phyloP scores from a whole-genome alignment of 2,113 vertebrate genomes.

The Vulpes ferrilata region DNA sequence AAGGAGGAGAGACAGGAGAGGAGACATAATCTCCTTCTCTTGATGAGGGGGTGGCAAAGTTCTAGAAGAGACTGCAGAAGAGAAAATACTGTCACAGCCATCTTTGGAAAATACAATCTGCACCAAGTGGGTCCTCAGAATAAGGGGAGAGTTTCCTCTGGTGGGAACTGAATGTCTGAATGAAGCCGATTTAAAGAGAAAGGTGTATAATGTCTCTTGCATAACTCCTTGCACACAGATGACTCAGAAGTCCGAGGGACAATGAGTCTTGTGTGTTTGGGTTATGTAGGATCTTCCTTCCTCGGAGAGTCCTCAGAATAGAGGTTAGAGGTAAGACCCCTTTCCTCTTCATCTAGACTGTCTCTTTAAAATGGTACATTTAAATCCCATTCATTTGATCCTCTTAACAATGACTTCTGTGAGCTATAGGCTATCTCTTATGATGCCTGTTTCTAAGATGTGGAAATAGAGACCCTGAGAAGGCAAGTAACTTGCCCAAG shows the following conservation, averaged over 20 bases:
- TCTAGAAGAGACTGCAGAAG: not conserved
- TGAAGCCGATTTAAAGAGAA: not conserved
- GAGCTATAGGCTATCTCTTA: not conserved
- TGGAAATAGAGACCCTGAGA: not conserved
- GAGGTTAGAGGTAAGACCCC: not conserved
- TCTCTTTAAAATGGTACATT: not conserved
- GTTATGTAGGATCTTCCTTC: not conserved
- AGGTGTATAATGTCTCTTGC: not conserved
- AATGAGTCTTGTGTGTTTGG: not conserved
- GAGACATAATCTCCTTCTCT: not conserved
- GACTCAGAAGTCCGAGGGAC: not conserved
- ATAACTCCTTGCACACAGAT: too few relatives aligned
- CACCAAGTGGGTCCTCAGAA: not conserved
- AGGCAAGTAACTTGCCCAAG: not conserved
- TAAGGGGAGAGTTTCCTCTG: not conserved
- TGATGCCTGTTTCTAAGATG: not conserved
- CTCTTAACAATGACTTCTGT: rapidly evolving
- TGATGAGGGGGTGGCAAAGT: not conserved
- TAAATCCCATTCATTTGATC: not conserved
- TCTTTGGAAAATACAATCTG: not conserved
- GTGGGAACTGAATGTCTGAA: not conserved
- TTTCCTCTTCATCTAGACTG: not conserved
- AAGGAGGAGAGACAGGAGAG: not conserved
- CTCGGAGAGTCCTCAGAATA: not conserved
- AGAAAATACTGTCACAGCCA: not conserved